Conservation (phyloP, 2,113 vertebrate species). For the Haplotaxodon microlepis region DNA sequence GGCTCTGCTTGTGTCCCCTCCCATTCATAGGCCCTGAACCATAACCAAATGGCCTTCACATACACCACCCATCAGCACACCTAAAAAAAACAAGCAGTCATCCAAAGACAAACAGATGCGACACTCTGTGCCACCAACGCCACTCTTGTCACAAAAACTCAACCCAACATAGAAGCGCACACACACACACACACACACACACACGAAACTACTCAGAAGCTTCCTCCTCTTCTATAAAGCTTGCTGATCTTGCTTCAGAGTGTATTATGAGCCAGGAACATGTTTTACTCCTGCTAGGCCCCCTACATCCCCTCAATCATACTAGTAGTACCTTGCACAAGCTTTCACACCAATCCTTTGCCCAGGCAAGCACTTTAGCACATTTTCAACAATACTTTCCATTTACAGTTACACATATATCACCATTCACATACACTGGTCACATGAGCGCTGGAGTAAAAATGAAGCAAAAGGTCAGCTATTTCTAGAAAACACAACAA, state of each 20-base stretch:
- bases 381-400: not conserved
- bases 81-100: slow-evolving; percentile 65
- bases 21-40: slow-evolving; percentile 60
- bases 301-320: not conserved
- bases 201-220: not conserved
- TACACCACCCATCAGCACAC: slow-evolving; percentile 55
- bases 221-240: not conserved
- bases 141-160: not conserved
- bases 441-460: not conserved
- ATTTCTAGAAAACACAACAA: not conserved
- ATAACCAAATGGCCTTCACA: slow-evolving; percentile 57
- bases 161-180: not conserved
- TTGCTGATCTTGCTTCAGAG: not conserved
- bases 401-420: not conserved
- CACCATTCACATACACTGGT: not conserved
- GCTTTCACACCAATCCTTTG: not conserved
- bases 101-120: slow-evolving; percentile 64
- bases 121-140: slow-evolving; percentile 27
- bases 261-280: not conserved
- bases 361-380: not conserved
- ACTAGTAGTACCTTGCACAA: not conserved
- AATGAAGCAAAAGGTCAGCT: not conserved
- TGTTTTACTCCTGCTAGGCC: not conserved
- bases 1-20: slow-evolving; percentile 17
- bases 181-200: not conserved